These are phyloP conservation scores for Drosophila melanosoma DNA, from an alignment of 2,888 invertebrate genomes.

Conservation along the genomic window DNA sequence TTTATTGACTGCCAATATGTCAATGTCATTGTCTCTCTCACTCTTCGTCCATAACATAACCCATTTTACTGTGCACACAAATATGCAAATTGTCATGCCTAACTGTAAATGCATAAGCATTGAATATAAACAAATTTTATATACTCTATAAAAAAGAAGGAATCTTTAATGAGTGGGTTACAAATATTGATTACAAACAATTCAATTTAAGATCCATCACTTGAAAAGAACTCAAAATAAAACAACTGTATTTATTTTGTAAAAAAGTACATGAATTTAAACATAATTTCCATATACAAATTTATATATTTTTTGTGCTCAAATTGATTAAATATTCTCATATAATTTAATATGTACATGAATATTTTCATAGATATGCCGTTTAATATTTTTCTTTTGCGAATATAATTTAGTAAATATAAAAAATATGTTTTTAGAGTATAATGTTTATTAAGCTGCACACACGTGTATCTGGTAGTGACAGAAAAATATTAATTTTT, in stretches of 20 bases:
- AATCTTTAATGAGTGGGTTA: neutral
- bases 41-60: slow-evolving; percentile 56
- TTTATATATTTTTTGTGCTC: neutral
- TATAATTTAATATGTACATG: neutral
- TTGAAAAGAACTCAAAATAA: neutral
- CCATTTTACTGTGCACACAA: slow-evolving; percentile 56
- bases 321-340: neutral
- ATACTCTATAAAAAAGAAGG: slow-evolving; percentile 15
- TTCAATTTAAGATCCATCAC: neutral
- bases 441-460: neutral
- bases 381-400: neutral
- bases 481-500: neutral
- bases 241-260: neutral
- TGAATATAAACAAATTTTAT: neutral
- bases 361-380: neutral
- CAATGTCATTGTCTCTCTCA: slow-evolving; percentile 65
- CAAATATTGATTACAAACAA: neutral
- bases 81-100: slow-evolving; percentile 41
- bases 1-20: slow-evolving; percentile 72
- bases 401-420: neutral
- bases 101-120: slow-evolving; percentile 53
- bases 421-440: neutral
- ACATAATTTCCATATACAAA: neutral
- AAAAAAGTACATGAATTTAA: neutral
- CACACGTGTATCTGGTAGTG: neutral